Conservation (phyloP, 2,888 invertebrate genomes). For the Tanypteryx hageni region DNA sequence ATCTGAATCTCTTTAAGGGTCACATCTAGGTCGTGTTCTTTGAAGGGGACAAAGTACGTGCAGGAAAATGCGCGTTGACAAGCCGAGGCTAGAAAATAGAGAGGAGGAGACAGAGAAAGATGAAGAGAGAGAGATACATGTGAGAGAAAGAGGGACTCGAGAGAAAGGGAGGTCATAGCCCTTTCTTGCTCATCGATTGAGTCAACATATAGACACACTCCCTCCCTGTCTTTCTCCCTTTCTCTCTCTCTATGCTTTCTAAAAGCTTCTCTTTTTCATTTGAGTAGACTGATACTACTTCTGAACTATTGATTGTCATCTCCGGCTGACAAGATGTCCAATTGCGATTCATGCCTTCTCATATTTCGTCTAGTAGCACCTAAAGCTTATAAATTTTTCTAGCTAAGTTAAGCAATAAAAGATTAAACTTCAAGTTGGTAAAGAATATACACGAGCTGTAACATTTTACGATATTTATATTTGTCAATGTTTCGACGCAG, state of each 20-base stretch:
- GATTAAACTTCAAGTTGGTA: too few relatives aligned
- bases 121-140: not conserved
- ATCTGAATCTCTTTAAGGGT: not conserved
- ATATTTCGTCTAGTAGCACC: too few relatives aligned
- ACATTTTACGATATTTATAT: too few relatives aligned
- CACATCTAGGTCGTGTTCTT: not conserved
- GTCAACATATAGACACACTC: slow-evolving; percentile 20
- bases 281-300: too few relatives aligned
- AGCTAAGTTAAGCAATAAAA: too few relatives aligned
- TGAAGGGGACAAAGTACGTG: not conserved
- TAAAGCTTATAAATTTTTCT: too few relatives aligned
- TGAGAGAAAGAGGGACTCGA: too few relatives aligned
- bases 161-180: slow-evolving; percentile 28
- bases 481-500: too few relatives aligned
- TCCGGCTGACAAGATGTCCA: too few relatives aligned
- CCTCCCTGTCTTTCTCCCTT: not conserved
- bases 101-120: slow-evolving; percentile 24
- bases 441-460: too few relatives aligned
- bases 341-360: too few relatives aligned
- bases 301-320: too few relatives aligned
- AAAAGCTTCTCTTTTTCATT: not conserved
- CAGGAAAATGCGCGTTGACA: not conserved
- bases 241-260: not conserved
- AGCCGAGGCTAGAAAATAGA: not conserved
- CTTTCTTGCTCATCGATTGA: slow-evolving; percentile 48